These are phyloP conservation scores for Adelosebastes latens DNA, from an alignment of 2,797 vertebrate species.

Conservation along the genomic window DNA sequence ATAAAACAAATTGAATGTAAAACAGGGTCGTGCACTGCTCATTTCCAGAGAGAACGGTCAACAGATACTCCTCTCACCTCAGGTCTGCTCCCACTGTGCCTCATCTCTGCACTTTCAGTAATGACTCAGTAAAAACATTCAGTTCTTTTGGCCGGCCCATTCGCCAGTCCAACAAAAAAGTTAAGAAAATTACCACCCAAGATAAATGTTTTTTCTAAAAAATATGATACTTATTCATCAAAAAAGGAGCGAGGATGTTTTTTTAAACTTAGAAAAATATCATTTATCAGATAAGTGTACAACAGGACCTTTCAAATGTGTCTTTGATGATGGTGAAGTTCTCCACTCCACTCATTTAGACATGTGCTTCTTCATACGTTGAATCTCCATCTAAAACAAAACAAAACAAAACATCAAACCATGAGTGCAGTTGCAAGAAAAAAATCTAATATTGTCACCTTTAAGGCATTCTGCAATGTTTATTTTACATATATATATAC, in stretches of 20 bases:
- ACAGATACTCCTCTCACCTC: neutral
- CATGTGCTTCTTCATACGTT: constrained; percentile 95
- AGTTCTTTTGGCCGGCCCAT: neutral
- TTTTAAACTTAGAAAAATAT: neutral
- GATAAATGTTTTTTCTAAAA: neutral
- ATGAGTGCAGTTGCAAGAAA: neutral
- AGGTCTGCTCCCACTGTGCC: neutral
- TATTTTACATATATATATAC: no score
- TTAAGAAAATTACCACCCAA: neutral
- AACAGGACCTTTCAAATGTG: neutral
- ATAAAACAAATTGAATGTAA: neutral
- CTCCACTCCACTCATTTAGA: constrained; percentile 82
- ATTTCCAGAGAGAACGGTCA: neutral
- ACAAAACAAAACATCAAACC: constrained; percentile 6
- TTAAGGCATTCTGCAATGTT: neutral
- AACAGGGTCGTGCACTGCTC: neutral
- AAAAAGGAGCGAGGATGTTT: neutral
- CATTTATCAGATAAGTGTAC: neutral
- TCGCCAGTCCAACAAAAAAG: constrained; percentile 1
- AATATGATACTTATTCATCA: neutral
- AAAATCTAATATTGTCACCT: neutral
- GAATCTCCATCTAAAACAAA: constrained; percentile 91
- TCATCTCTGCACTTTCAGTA: neutral
- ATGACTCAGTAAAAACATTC: neutral
- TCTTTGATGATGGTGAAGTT: neutral